Percentiles rank a stretch among this genome's conserved stretches.
Evolutionary conservation across 2,797 vertebrate genomes (phyloP).

Genomic region (Pelochelys cantorii): DNA sequence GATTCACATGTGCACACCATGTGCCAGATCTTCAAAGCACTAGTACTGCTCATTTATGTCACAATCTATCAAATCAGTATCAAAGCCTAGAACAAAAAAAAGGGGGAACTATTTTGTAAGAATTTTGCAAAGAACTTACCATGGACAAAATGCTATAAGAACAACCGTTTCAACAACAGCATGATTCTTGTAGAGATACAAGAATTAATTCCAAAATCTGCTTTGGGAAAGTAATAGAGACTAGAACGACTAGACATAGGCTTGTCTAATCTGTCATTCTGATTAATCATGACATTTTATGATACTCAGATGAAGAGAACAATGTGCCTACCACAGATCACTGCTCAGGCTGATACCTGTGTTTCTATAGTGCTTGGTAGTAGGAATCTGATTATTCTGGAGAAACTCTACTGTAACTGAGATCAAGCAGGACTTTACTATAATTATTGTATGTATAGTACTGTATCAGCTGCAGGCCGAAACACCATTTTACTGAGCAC

Average conservation of each 20-base stretch:
- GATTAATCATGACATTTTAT: neutral
- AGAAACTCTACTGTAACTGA: neutral
- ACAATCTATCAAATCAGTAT: neutral
- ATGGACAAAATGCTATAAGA: neutral
- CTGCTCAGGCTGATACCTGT: neutral
- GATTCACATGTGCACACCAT: too few species aligned
- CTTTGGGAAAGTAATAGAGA: neutral
- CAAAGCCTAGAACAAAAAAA: neutral
- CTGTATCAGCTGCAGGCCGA: neutral
- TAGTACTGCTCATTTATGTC: neutral
- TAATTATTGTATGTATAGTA: neutral
- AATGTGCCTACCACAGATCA: neutral
- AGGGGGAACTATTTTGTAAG: neutral
- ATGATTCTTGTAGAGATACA: neutral
- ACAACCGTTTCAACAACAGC: neutral
- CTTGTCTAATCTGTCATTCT: neutral
- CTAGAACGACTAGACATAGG: neutral
- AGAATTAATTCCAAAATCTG: neutral
- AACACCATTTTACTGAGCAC: neutral
- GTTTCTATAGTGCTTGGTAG: neutral
- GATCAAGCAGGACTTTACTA: neutral
- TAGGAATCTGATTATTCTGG: neutral
- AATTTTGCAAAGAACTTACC: neutral
- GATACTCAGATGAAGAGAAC: neutral
- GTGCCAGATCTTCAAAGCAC: neutral